Conservation (phyloP, 1,140 invertebrate species). For the Anastrepha obliqua region DNA sequence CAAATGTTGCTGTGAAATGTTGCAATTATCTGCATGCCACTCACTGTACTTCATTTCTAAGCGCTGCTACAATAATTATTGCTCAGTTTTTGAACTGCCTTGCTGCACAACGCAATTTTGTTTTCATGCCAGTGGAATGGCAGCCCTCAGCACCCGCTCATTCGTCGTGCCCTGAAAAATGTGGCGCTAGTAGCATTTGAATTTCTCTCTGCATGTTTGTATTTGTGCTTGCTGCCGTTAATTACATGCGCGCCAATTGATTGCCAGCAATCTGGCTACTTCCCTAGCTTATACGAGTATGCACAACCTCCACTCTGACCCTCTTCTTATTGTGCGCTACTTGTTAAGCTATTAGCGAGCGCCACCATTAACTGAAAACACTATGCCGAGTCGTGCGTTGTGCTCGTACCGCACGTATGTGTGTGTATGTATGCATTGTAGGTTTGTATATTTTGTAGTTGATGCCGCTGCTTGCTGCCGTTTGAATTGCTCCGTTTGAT, state of each 20-base stretch:
- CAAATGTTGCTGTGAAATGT: neutral
- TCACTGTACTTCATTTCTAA: no score
- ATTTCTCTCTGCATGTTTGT: neutral
- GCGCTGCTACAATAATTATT: neutral
- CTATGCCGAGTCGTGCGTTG: neutral
- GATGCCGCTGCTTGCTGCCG: constrained; percentile 3
- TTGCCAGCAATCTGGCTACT: constrained; percentile 32
- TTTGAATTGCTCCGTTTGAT: constrained; percentile 50
- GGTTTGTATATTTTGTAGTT: neutral
- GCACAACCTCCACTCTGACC: neutral
- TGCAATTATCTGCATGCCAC: neutral
- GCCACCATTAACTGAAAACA: neutral
- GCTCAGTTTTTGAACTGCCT: neutral
- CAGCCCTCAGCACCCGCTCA: neutral
- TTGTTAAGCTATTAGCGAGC: constrained; percentile 48
- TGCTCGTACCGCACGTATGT: neutral
- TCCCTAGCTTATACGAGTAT: neutral
- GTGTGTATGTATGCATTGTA: constrained; percentile 3
- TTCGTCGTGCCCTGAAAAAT: neutral
- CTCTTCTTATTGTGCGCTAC: neutral
- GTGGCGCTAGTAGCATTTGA: neutral
- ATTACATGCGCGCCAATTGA: constrained; percentile 49
- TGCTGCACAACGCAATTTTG: neutral
- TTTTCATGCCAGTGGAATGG: neutral
- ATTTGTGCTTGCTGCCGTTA: neutral